Conservation (phyloP, 2,113 vertebrate species). For the Suncus etruscus region DNA sequence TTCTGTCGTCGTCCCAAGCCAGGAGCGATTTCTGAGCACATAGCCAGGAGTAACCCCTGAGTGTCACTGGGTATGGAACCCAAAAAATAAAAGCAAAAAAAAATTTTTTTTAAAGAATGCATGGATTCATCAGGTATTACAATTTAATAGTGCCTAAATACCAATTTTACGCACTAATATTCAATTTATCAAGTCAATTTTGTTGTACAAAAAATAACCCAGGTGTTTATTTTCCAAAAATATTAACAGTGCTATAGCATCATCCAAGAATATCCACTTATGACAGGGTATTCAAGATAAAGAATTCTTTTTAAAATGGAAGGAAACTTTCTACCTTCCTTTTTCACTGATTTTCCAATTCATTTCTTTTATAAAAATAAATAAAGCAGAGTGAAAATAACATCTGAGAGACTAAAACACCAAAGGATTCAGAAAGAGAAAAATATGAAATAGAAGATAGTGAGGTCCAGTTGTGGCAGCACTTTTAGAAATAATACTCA, state of each 20-base stretch:
- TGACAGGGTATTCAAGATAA: background rate
- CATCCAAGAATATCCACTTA: background rate
- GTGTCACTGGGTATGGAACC: too few relatives aligned
- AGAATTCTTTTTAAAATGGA: constrained; percentile 57
- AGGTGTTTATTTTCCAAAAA: constrained; percentile 6
- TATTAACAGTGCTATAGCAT: background rate
- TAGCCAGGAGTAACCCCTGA: too few relatives aligned
- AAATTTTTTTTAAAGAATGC: background rate
- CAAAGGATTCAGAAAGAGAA: constrained; percentile 46
- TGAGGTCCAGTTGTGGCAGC: background rate
- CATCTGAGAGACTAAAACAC: constrained; percentile 78
- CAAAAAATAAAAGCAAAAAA: too few relatives aligned
- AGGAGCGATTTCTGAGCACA: too few relatives aligned
- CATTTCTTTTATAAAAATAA: constrained; percentile 54
- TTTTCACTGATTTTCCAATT: constrained; percentile 55
- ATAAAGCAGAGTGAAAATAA: constrained; percentile 65
- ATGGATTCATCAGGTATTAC: background rate
- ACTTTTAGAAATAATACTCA: constrained; percentile 17
- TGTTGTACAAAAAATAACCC: background rate
- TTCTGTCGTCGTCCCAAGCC: too few relatives aligned
- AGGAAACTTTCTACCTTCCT: constrained; percentile 70
- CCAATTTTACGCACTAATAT: background rate
- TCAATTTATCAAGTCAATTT: background rate
- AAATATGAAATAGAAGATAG: background rate
- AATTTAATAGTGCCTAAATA: background rate